These are phyloP conservation scores for Shinisaurus crocodilurus DNA, from an alignment of 2,113 vertebrate species.

Conservation along the genomic window DNA sequence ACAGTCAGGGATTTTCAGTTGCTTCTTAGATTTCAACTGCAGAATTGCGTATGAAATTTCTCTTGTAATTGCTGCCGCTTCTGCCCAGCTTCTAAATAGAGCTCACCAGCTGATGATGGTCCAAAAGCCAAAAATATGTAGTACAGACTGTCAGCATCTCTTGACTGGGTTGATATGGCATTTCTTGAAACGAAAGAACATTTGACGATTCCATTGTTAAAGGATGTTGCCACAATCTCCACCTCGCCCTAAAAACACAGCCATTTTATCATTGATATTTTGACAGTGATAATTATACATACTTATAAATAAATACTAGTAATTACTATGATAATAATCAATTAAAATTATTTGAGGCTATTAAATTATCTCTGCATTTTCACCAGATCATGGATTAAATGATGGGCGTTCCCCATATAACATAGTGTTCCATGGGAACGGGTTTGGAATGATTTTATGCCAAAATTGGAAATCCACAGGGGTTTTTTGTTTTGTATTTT, in stretches of 20 bases:
- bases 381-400: background rate
- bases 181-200: constrained; percentile 79
- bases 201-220: constrained; percentile 66
- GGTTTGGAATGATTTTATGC: background rate
- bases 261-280: background rate
- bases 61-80: background rate
- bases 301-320: background rate
- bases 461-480: background rate
- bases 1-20: background rate
- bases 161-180: constrained; percentile 62
- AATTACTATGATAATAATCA: background rate
- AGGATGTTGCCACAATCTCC: constrained; percentile 49
- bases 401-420: background rate
- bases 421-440: background rate
- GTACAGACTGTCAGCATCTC: constrained; percentile 46
- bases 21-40: background rate
- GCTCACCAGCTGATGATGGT: constrained; percentile 61
- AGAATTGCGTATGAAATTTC: background rate
- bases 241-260: constrained; percentile 69
- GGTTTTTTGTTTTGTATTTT: background rate
- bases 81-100: background rate
- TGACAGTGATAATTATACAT: background rate
- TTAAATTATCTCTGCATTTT: background rate
- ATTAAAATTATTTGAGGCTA: background rate
- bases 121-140: constrained; percentile 76